phyloP scores from a whole-genome alignment of 2,113 vertebrate genomes.

The Calypte anna region DNA sequence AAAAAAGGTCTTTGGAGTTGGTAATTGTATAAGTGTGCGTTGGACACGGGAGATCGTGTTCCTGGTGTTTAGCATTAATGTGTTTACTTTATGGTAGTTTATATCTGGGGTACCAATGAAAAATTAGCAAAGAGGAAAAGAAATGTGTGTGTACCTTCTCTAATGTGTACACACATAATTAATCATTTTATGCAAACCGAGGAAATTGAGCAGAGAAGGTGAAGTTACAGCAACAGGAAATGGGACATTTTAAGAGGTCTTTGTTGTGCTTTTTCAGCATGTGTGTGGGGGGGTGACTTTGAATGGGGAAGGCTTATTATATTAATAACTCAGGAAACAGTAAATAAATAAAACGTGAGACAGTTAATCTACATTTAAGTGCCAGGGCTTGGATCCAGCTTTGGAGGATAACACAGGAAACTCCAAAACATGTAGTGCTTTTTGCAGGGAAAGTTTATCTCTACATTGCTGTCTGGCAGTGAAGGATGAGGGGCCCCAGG shows the following conservation, averaged over 20 bases:
- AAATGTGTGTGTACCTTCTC: not conserved
- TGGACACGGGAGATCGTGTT: not conserved
- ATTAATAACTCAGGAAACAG: conserved; percentile 33
- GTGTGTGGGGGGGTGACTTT: not conserved
- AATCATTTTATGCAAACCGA: conserved; percentile 15
- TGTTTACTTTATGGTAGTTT: conserved; percentile 20
- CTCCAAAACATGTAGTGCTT: not conserved
- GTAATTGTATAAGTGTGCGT: not conserved
- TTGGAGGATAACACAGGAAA: conserved; percentile 34
- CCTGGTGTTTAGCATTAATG: not conserved
- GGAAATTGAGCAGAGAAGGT: not conserved
- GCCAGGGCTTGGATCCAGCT: conserved; percentile 11
- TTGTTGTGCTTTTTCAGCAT: conserved; percentile 12
- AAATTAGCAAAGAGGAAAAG: conserved; percentile 6
- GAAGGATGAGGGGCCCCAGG: not conserved
- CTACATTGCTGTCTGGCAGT: fast-evolving
- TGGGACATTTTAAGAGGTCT: conserved; percentile 1
- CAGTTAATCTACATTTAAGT: conserved; percentile 27
- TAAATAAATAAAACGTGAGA: conserved; percentile 35
- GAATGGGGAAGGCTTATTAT: not conserved
- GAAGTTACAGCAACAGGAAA: conserved; percentile 42
- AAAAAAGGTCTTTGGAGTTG: not conserved
- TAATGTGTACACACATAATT: not conserved
- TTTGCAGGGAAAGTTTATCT: not conserved
- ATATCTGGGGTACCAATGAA: not conserved